Conservation (phyloP, 2,113 vertebrate species). For the Aepyceros melampus region DNA sequence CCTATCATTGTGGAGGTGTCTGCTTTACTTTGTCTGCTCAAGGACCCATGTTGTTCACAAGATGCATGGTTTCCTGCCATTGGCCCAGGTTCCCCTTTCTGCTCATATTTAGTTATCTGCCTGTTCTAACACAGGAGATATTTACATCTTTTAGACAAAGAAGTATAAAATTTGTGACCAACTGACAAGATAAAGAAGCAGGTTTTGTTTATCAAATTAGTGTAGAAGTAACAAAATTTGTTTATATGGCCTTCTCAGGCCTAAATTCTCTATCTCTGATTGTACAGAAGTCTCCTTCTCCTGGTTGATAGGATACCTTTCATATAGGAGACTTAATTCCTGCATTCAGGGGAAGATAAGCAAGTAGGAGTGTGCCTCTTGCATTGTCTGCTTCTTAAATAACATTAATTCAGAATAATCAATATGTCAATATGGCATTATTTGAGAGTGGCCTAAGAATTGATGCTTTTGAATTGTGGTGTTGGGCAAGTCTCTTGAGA, state of each 20-base stretch:
- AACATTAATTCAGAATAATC: not conserved
- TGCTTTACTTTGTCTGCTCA: not conserved
- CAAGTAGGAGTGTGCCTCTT: not conserved
- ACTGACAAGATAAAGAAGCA: not conserved
- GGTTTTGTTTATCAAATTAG: not conserved
- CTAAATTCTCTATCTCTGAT: not conserved
- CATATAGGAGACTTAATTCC: not conserved
- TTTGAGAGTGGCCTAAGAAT: not conserved
- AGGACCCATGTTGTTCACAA: not conserved
- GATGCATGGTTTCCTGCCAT: not conserved
- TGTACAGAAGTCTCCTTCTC: not conserved
- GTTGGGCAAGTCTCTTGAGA: not conserved
- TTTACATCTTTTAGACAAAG: not conserved
- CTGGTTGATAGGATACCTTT: not conserved
- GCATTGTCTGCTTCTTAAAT: not conserved
- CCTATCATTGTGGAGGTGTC: not conserved
- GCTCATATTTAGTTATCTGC: not conserved
- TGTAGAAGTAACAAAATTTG: not conserved
- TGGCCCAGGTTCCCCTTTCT: not conserved
- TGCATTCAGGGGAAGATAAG: not conserved
- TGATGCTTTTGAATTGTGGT: not conserved
- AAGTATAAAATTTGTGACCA: not conserved
- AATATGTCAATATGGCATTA: not conserved
- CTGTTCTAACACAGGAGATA: not conserved
- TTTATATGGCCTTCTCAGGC: not conserved